A percentile compares a stretch with the other conserved stretches of the same genome.
These are phyloP conservation scores for Dasyprocta punctata DNA, from an alignment of 2,113 vertebrate genomes.

Conservation along the genomic window DNA sequence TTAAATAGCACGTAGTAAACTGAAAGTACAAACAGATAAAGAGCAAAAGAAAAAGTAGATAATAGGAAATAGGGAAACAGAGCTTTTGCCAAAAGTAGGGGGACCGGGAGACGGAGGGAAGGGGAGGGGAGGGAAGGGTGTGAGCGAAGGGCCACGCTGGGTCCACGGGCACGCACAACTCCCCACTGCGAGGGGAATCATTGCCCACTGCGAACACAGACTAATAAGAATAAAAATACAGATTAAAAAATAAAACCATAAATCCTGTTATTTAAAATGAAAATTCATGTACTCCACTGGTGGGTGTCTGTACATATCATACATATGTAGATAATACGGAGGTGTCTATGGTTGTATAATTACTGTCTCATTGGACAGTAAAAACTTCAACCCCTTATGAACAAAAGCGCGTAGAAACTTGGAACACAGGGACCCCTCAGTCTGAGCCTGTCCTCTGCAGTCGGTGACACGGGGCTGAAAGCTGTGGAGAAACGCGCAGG, in stretches of 20 bases:
- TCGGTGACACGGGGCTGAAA: background rate
- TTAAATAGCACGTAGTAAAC: background rate
- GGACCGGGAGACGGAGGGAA: background rate
- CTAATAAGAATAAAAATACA: background rate
- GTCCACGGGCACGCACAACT: background rate
- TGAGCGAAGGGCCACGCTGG: rapidly evolving
- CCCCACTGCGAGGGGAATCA: background rate
- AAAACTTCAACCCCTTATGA: background rate
- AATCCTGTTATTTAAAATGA: background rate
- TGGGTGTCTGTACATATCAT: background rate
- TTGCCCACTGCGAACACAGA: background rate
- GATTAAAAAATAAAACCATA: background rate
- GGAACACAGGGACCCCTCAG: background rate
- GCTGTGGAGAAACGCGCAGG: background rate
- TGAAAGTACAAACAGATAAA: background rate
- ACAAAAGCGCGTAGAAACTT: too few relatives aligned
- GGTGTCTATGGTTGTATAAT: background rate
- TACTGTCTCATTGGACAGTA: background rate
- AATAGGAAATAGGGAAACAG: background rate
- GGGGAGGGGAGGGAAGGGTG: background rate
- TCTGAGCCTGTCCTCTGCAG: background rate
- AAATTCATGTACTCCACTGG: background rate
- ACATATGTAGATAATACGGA: background rate
- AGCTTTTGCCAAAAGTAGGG: background rate
- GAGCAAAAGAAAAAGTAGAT: background rate